Conservation (phyloP, 23 tunicate genomes). For the Diplosoma virens region DNA sequence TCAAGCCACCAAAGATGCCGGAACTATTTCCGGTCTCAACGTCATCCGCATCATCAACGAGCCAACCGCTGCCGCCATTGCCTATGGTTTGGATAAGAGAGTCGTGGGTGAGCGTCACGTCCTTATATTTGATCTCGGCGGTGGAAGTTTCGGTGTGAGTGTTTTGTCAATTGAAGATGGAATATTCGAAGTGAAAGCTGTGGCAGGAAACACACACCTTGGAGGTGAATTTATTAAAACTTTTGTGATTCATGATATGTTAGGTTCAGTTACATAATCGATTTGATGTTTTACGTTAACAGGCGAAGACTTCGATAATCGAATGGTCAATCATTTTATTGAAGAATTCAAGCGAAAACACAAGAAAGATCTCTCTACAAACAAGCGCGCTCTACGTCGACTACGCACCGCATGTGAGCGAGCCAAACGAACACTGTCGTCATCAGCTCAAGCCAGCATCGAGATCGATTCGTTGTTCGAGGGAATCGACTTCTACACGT, state of each 20-base stretch:
- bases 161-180: slow-evolving; percentile 82
- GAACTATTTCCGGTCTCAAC: slow-evolving; percentile 77
- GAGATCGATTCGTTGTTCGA: slow-evolving; percentile 98
- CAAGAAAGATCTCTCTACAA: slow-evolving; percentile 52
- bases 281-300: no score
- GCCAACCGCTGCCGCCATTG: slow-evolving; percentile 90
- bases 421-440: slow-evolving; percentile 86
- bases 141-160: slow-evolving; percentile 86
- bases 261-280: no score
- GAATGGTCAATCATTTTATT: slow-evolving; percentile 50
- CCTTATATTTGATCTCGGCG: slow-evolving; percentile 88
- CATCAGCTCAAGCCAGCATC: slow-evolving; percentile 61
- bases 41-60: slow-evolving; percentile 85
- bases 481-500: slow-evolving; percentile 96
- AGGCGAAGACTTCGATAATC: slow-evolving; percentile 69
- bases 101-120: slow-evolving; percentile 72
- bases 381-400: slow-evolving; percentile 60
- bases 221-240: no score
- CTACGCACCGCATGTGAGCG: slow-evolving; percentile 84
- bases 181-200: slow-evolving; percentile 84
- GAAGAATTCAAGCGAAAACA: slow-evolving; percentile 61
- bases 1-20: slow-evolving; percentile 90
- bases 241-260: no score
- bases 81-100: slow-evolving; percentile 83
- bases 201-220: slow-evolving; percentile 88